A percentile compares a stretch with the other conserved stretches of the same genome.
phyloP scores from a whole-genome alignment of 2,888 invertebrate species.

The Acanthosepion esculentum region DNA sequence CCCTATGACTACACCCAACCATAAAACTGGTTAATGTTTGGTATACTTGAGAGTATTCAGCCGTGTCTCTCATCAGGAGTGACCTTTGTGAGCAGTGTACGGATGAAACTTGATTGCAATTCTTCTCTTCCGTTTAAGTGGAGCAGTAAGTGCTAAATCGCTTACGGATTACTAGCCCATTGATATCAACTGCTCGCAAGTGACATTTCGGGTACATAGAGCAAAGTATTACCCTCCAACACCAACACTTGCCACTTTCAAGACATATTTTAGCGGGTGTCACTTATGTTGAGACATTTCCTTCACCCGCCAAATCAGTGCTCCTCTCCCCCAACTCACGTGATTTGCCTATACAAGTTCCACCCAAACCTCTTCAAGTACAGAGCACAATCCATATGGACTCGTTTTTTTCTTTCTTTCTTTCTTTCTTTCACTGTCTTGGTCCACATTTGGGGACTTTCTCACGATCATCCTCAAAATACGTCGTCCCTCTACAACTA shows the following conservation, averaged over 20 bases:
- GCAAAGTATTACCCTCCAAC: not conserved
- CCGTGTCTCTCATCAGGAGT: no score
- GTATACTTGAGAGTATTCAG: no score
- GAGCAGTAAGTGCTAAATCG: not conserved
- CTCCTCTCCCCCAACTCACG: not conserved
- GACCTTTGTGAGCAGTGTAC: no score
- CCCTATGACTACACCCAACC: no score
- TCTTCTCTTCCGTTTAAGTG: no score
- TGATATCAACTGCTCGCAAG: not conserved
- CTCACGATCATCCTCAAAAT: not conserved
- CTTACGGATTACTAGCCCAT: not conserved
- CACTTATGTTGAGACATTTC: constrained; percentile 9
- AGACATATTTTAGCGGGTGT: constrained; percentile 12
- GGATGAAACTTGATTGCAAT: no score
- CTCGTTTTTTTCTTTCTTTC: not conserved
- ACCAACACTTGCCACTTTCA: not conserved
- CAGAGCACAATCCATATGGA: not conserved
- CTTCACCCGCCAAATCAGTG: not conserved
- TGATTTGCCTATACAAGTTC: not conserved
- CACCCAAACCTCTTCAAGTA: not conserved
- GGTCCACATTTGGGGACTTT: constrained; percentile 13
- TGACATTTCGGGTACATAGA: not conserved
- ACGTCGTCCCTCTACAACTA: not conserved
- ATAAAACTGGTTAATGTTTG: no score
- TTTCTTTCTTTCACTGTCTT: not conserved